Base-by-base conservation (phyloP, 2,113 vertebrate species). In the Vicugna pacos region DNA sequence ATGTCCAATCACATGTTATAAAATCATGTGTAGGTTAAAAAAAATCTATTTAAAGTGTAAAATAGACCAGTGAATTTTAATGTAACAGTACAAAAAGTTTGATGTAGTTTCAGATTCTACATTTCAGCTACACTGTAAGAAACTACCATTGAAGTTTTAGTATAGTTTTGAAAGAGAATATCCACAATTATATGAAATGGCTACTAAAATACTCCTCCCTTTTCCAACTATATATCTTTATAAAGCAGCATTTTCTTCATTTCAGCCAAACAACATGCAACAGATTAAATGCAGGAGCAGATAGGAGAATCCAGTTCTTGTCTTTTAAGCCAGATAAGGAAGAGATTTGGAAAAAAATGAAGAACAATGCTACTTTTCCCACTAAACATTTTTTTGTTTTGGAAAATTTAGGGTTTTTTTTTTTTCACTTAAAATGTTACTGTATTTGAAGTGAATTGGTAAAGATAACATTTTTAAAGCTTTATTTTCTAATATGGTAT, bases 171-270 rank as follows among this genome's bases (percentile, higher is more conserved):
- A 69, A 93, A 15, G 42, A 54, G 56, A 85, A 35, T 80, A 58
- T 54, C 26, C 14, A 69, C n/a, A n/a, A 22, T 81, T 70, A 77
- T 76, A 70, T 70, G 46, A 92, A 86, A 58, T 92, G 11, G 14
- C 35, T 94, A 35, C 58, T 92, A 64, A 93, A 87, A 60, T 86
- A 58, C 50, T 90, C 38, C 11, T 67, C 7, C 32, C 60, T 76
- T 81, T 95, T 88, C 82, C 4, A 81, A 20, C 24, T 90, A 3
- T 52, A n/a, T 92, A 56, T 28, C 30, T 85, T 93, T 85, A 54
- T 67, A 69, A 88, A 79, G 38, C 22, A 22, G 76, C 17, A 81
- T 93, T 96, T 94, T 93, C 87, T 95, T 84, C 67, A 79, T 54
- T 95, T 88, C 28, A 77, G 48, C 46, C 15, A 90, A 42, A 48